Evolutionary conservation across 2,113 vertebrate genomes (phyloP), one percentile per base, ranked within the genome.

Genomic region (Psilopogon haemacephalus): DNA sequence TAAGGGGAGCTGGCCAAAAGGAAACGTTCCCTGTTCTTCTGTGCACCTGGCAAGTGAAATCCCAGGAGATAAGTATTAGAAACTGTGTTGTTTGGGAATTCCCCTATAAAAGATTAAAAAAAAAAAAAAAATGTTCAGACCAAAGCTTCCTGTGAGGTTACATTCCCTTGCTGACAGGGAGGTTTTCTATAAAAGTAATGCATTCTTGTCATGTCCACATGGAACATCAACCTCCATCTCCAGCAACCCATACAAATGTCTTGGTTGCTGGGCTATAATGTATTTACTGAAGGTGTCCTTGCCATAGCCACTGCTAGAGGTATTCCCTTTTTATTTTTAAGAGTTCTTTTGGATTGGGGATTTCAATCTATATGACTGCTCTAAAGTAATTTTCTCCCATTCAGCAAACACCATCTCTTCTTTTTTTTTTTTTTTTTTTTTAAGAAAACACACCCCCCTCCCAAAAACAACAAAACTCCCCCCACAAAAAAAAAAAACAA

Each of bases 11-110:
- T 64, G 58, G 89, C 93, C 91, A 95, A 79, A 94, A 91, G 77
- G 84, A 95, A 93, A 82, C 80, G 65, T 95, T 95, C 38, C 55
- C 63, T 42, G n/a, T 46, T 74, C 40, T 69, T 73, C 15, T 65
- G 32, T 89, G n/a, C 62, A 75, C 73, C 71, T 95, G 73, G 82
- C 78, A 88, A 88, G 76, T 21, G 3, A 92, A 91, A 75, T 89
- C 86, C 42, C 79, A 84, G 62, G 17, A 93, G 64, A 82, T n/a
- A 94, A 69, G 62, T 65, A 73, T 12, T 76, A 65, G 59, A 81
- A 92, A 80, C 40, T 8, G 11, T 83, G 15, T 26, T 91, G 12
- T 20, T 91, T 80, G 37, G 50, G 40, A 88, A 86, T 77, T 95
- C 80, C 33, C 33, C 52, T 52, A 37, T 63, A 30, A 26, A 46